Conservation (phyloP, 2,113 vertebrate genomes). For the Nasalis larvatus region DNA sequence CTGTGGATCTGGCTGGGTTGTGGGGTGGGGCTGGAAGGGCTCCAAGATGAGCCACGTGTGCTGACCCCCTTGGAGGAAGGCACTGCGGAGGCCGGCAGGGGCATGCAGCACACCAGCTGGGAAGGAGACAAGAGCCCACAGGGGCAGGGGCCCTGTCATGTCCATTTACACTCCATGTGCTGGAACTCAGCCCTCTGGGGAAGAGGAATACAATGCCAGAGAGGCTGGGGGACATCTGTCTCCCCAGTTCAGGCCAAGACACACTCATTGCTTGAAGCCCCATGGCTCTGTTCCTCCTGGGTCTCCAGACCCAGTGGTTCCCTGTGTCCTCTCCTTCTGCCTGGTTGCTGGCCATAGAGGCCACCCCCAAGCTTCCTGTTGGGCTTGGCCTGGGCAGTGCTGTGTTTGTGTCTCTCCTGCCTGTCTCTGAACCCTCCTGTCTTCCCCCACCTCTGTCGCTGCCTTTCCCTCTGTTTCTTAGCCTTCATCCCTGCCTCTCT, state of each 20-base stretch:
- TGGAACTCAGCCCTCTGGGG: not conserved
- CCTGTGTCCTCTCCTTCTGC: too few relatives aligned
- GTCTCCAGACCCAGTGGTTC: accelerated
- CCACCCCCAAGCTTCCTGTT: not conserved
- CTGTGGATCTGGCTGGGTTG: not conserved
- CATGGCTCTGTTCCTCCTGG: not conserved
- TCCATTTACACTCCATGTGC: not conserved
- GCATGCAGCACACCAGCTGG: not conserved
- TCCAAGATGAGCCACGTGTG: accelerated
- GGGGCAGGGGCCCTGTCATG: not conserved
- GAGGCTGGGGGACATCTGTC: not conserved
- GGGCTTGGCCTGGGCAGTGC: not conserved
- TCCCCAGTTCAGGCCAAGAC: not conserved
- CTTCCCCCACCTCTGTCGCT: not conserved
- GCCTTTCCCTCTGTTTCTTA: not conserved
- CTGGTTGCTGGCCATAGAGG: not conserved
- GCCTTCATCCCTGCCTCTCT: not conserved
- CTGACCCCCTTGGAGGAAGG: not conserved
- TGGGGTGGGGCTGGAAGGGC: not conserved
- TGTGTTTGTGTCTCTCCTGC: not conserved
- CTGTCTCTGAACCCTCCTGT: not conserved
- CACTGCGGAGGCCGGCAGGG: not conserved
- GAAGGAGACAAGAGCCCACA: not conserved
- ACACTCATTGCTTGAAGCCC: accelerated
- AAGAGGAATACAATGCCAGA: not conserved